phyloP scores from a whole-genome alignment of 2,113 vertebrate genomes.

The Psammodynastes pulverulentus region DNA sequence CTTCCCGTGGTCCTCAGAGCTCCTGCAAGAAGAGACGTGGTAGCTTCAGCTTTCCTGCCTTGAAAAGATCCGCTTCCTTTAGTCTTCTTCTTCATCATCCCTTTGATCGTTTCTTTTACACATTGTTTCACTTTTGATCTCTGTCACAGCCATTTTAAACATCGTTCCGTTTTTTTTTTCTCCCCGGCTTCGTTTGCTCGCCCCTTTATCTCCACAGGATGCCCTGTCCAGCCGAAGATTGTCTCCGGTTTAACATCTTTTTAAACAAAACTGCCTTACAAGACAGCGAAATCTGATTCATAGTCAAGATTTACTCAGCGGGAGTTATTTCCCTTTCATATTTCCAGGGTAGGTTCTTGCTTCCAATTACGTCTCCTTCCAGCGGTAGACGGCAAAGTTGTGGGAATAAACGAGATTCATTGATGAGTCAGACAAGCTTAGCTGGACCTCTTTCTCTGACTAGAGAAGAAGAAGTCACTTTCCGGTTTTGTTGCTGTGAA shows the following conservation, averaged over 20 bases:
- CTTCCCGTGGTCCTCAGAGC: neutral
- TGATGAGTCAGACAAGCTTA: constrained; percentile 63
- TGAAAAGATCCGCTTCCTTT: neutral
- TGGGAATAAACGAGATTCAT: constrained; percentile 58
- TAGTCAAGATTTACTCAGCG: constrained; percentile 59
- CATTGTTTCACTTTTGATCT: constrained; percentile 37
- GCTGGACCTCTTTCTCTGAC: constrained; percentile 49
- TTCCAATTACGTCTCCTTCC: constrained; percentile 66
- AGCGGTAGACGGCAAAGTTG: constrained; percentile 53
- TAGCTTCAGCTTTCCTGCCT: neutral
- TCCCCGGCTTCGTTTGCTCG: constrained; percentile 47
- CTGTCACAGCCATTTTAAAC: constrained; percentile 4
- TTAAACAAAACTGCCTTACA: constrained; percentile 48
- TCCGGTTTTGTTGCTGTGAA: constrained; percentile 47
- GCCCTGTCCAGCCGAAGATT: constrained; percentile 26
- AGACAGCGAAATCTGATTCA: constrained; percentile 54
- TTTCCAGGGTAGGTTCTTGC: constrained; percentile 65
- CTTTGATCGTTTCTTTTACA: constrained; percentile 15
- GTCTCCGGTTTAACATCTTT: constrained; percentile 48
- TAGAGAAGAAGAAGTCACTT: constrained; percentile 48
- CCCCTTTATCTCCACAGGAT: constrained; percentile 17
- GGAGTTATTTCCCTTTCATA: constrained; percentile 53
- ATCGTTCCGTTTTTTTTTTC: constrained; percentile 8
- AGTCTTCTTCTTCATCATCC: neutral
- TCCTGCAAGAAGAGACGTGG: neutral